Conservation (phyloP, 2,797 vertebrate species). For the Darevskia nairensis region DNA sequence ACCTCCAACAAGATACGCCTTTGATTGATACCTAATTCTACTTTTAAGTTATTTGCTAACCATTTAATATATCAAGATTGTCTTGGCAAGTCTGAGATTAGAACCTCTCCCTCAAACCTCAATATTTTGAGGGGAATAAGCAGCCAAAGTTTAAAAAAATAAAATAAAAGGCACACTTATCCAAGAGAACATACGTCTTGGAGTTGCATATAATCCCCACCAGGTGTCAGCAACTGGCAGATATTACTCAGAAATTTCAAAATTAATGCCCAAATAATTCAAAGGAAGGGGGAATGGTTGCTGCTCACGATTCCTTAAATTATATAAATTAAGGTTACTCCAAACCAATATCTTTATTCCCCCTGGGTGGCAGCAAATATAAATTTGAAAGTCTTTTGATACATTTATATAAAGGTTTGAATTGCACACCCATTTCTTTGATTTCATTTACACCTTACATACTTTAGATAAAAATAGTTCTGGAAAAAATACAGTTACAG, state of each 20-base stretch:
- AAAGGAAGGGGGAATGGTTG: not conserved
- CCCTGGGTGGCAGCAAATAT: slow-evolving; percentile 15
- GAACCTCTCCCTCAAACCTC: slow-evolving; percentile 30
- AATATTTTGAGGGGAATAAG: slow-evolving; percentile 18
- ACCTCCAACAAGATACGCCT: slow-evolving; percentile 67
- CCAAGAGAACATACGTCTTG: slow-evolving; percentile 71
- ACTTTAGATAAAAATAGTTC: slow-evolving; percentile 66
- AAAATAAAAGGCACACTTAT: slow-evolving; percentile 71
- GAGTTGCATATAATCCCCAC: slow-evolving; percentile 76
- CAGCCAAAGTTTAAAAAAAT: slow-evolving; percentile 11
- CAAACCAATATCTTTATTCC: slow-evolving; percentile 27
- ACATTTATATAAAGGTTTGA: slow-evolving; percentile 62
- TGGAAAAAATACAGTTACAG: slow-evolving; percentile 40
- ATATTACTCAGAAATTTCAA: slow-evolving; percentile 78
- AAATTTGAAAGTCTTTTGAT: slow-evolving; percentile 4
- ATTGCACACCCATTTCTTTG: slow-evolving; percentile 82
- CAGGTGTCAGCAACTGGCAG: slow-evolving; percentile 77
- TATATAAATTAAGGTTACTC: slow-evolving; percentile 1
- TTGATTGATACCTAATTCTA: slow-evolving; percentile 65
- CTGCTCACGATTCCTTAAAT: slow-evolving; percentile 39
- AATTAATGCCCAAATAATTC: slow-evolving; percentile 33
- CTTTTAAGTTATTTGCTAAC: slow-evolving; percentile 67
- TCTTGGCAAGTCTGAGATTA: slow-evolving; percentile 58
- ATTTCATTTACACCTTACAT: slow-evolving; percentile 69
- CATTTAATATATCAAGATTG: slow-evolving; percentile 71